Conservation (phyloP, 2,888 invertebrate species). For the Oscheius sp. region DNA sequence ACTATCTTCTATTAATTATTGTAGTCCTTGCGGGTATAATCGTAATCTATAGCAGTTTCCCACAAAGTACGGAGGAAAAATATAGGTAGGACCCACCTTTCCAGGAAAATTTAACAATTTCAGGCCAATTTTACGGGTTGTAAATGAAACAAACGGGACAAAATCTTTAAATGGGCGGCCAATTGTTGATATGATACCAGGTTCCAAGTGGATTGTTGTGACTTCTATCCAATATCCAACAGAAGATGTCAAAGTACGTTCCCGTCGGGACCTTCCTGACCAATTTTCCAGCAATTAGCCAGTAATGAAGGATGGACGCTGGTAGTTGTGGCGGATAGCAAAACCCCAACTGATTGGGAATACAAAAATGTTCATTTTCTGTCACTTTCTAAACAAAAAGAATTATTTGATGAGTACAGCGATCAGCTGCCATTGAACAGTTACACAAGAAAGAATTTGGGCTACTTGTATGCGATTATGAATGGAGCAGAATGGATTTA, state of each 20-base stretch:
- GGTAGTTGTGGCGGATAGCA: constrained; percentile 44
- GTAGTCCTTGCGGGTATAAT: too few species aligned
- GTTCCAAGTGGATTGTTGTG: constrained; percentile 32
- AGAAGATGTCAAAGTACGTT: constrained; percentile 33
- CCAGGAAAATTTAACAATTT: too few species aligned
- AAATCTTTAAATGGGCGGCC: too few species aligned
- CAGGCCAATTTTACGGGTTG: too few species aligned
- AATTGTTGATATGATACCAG: neutral
- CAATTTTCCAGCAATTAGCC: constrained; percentile 30
- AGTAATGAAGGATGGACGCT: constrained; percentile 40
- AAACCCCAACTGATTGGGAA: constrained; percentile 44
- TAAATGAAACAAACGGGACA: too few species aligned
- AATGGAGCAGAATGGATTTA: constrained; percentile 47
- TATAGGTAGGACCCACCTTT: too few species aligned
- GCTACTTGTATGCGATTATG: constrained; percentile 44
- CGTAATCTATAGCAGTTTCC: too few species aligned
- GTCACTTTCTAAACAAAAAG: constrained; percentile 30
- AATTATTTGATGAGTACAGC: neutral
- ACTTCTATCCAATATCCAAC: constrained; percentile 32
- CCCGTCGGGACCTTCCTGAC: too few species aligned
- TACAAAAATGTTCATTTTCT: constrained; percentile 40
- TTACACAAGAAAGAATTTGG: constrained; percentile 42
- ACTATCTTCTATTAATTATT: too few species aligned
- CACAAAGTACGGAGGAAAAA: too few species aligned
- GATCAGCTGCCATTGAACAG: constrained; percentile 2